Conservation (phyloP, 2,888 invertebrate species). For the Spilosoma lubricipeda region DNA sequence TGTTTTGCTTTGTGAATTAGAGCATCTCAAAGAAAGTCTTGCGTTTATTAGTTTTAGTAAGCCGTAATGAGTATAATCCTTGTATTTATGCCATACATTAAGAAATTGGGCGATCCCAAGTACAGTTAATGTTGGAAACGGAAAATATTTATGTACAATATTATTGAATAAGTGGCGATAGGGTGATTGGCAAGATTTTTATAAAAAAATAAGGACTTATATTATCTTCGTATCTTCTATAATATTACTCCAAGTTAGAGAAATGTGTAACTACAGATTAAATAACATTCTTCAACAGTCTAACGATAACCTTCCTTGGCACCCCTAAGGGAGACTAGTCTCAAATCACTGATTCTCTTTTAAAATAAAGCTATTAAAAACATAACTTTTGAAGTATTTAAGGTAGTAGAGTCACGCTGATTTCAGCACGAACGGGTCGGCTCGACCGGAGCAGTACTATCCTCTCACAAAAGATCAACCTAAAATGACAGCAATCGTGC, state of each 20-base stretch:
- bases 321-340: too few species aligned
- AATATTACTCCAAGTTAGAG: not conserved
- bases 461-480: too few species aligned
- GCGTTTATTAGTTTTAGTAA: not conserved
- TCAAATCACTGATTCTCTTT: too few species aligned
- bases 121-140: not conserved
- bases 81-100: not conserved
- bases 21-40: constrained; percentile 5
- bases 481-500: too few species aligned
- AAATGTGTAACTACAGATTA: not conserved
- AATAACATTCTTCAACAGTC: too few species aligned
- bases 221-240: not conserved
- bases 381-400: not conserved
- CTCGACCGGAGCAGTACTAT: too few species aligned
- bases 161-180: too few species aligned
- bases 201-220: too few species aligned
- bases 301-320: not conserved
- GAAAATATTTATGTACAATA: not conserved
- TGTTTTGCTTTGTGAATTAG: not conserved
- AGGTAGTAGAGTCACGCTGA: too few species aligned
- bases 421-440: too few species aligned
- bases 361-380: not conserved
- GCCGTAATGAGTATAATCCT: not conserved
- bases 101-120: not conserved
- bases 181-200: too few species aligned